Evolutionary conservation across 1,140 invertebrate genomes (phyloP), one percentile per base, ranked within the genome.

Genomic region (Zaprionus vittiger): DNA sequence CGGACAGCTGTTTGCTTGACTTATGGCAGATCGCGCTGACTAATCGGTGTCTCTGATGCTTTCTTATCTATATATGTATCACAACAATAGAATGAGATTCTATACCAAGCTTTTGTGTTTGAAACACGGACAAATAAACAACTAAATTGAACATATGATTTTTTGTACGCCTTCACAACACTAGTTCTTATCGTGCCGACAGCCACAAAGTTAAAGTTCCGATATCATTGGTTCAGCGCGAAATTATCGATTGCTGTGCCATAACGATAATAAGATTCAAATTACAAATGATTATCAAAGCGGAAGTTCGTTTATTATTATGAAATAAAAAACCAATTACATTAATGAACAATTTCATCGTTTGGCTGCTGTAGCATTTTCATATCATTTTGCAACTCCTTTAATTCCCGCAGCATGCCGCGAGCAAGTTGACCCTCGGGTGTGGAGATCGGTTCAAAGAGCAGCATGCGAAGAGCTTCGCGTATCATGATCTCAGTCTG

Each of bases 351-450:
- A 24, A 87, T 69, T 57, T 78, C 84, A 22, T 79, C 74, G 41
- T 70, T 80, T 1, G 76, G 17, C 31, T 74, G 60, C 47, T 73
- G 69, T 2, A 89, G 52, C 38, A 67, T 20, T 80, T 91, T 93
- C 65, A 96, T 94, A 26, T 94, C 95, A 38, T 93, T 92, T 79
- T 94, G 94, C 15, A 97, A 84, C 1, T 94, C 93, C 84, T 95
- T 95, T 28, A 96, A 93, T 79, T 96, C 95, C 66, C 94, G 93
- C 14, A 96, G 87, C 6, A 96, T 96, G 72, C 94, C 94, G 49
- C 94, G 95, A 14, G 95, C 95, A 6, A 97, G 80, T 67, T 94
- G 92, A 2, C 96, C 96, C 91, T 97, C 96, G 0, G 96, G 96
- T n/a, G 95, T 95, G 17, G 94, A 94, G 1, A 92, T 85, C 1